Evolutionary conservation across 1,140 invertebrate species (phyloP).

Genomic region (Planococcus citri): DNA sequence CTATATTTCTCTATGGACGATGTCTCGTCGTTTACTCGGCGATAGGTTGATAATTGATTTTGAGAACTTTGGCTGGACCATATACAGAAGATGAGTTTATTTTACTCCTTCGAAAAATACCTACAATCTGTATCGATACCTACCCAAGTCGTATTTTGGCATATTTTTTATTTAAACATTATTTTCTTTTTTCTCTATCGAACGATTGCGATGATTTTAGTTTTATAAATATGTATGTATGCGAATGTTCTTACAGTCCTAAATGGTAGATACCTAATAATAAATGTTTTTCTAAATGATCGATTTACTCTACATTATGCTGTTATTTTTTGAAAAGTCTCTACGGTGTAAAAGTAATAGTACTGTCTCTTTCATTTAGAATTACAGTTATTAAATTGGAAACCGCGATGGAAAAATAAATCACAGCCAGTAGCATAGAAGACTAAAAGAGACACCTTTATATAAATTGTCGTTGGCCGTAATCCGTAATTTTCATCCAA

Average conservation of each 20-base stretch:
- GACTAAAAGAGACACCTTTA: neutral
- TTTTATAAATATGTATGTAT: neutral
- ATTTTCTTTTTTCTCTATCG: no score
- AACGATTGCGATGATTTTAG: no score
- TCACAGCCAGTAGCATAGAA: constrained; percentile 6
- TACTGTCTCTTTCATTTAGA: constrained; percentile 3
- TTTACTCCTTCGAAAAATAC: no score
- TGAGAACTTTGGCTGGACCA: no score
- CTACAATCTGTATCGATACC: no score
- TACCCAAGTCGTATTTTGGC: no score
- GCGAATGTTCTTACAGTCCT: neutral
- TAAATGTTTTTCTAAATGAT: constrained; percentile 8
- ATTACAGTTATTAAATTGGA: constrained; percentile 8
- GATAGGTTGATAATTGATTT: no score
- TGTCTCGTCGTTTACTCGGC: no score
- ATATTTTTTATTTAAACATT: no score
- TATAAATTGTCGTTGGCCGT: neutral
- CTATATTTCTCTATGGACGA: no score
- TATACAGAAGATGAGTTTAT: no score
- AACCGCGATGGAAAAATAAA: constrained; percentile 3
- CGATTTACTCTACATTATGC: neutral
- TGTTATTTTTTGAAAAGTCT: constrained; percentile 5
- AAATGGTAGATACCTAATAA: constrained; percentile 1
- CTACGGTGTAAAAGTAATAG: constrained; percentile 7
- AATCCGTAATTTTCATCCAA: neutral